Evolutionary conservation across 2,113 vertebrate species (phyloP), one percentile per base, ranked within the genome.

Genomic region (Caranx melampygus): DNA sequence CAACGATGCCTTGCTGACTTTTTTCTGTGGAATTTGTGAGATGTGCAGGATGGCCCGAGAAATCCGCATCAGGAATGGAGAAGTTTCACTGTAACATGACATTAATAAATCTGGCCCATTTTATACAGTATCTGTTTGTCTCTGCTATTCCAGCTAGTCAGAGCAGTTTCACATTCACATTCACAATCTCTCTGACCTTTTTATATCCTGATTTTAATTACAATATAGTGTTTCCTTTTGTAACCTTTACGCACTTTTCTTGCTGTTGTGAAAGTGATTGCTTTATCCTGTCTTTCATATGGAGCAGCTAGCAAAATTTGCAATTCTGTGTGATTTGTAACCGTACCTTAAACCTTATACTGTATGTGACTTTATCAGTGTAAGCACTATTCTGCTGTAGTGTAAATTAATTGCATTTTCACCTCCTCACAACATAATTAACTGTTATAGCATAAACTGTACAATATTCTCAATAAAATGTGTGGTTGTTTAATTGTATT

Each of bases 21-120:
- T 60, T 75, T 96, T 75, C 88, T 96, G 96, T 64, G 94, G 94
- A 67, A 1, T 78, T 0, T 95, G 89, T 62, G 96, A 96, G 70
- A 6, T 71, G 3, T 96, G 96, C 89, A 93, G 96, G 75, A 96
- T 96, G 96, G 90, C 95, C 7, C 87, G 96, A 79, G 96, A 96
- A 93, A 88, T 96, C 31, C 95, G 94, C 68, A 93, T 93, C 89
- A 93, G 92, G 68, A 95, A 92, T 78, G 94, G 95, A 85, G 94
- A 95, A 2, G 40, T 92, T 61, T 87, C 82, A 79, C 7, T 6
- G 3, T 86, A 83, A 82, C 13, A 14, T 61, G 57, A 40, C 45
- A 18, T 14, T 3, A 70, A 65, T 18, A 2, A 63, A 49, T 45
- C 3, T 21, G 77, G 33, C 4, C 63, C 10, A 26, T 4, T 55